phyloP scores from a whole-genome alignment of 2,113 vertebrate species.

The Puma concolor region DNA sequence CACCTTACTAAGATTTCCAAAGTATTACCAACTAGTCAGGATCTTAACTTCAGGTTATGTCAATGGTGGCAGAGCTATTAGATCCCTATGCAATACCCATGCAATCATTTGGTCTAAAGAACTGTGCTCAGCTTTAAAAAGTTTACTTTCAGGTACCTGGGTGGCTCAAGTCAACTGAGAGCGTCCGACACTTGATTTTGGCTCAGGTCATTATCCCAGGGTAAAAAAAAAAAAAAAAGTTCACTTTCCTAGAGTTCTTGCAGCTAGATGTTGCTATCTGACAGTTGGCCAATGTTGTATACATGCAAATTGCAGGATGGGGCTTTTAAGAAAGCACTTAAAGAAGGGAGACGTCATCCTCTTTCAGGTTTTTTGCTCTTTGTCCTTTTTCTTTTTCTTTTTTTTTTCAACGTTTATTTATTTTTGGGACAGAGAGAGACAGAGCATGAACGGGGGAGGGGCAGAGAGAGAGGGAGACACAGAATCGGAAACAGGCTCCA shows the following conservation, averaged over 20 bases:
- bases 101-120: background rate
- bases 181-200: no score
- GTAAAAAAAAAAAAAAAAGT: background rate
- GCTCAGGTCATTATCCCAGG: no score
- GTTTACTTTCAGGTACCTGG: background rate
- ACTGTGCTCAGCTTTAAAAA: background rate
- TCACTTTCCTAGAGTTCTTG: background rate
- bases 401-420: no score
- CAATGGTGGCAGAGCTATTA: background rate
- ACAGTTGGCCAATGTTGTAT: background rate
- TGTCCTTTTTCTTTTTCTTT: background rate
- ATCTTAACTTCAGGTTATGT: background rate
- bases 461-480: no score
- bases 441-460: no score
- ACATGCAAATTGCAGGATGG: background rate
- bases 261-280: background rate
- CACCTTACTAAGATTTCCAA: background rate
- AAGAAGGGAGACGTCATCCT: background rate
- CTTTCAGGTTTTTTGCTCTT: background rate
- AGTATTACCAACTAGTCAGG: background rate
- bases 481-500: no score
- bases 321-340: background rate
- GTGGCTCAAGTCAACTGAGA: no score
- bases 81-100: background rate
- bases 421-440: no score